phyloP scores from a whole-genome alignment of 2,888 invertebrate species.

The Drosophila greeni region DNA sequence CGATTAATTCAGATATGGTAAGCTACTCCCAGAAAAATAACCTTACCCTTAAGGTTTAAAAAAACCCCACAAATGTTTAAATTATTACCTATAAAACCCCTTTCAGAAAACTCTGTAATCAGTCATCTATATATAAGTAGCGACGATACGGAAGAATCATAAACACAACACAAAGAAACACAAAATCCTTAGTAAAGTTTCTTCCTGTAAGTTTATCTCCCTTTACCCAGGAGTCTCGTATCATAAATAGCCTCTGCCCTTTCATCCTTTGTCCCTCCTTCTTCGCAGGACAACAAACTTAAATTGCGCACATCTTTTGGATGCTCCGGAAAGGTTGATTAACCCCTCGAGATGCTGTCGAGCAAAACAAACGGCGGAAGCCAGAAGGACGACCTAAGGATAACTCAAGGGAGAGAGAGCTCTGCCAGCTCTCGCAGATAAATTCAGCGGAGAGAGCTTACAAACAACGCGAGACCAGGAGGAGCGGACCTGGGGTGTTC shows the following conservation, averaged over 20 bases:
- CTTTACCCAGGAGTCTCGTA: constrained; percentile 33
- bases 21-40: no score
- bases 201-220: constrained; percentile 21
- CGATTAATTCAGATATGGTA: no score
- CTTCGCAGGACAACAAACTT: constrained; percentile 27
- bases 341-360: constrained; percentile 55
- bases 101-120: neutral
- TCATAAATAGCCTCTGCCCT: constrained; percentile 46
- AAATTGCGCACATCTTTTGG: constrained; percentile 35
- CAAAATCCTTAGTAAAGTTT: constrained; percentile 10
- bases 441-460: constrained; percentile 55
- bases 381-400: constrained; percentile 33
- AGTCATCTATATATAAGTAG: neutral
- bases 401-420: neutral
- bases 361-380: constrained; percentile 28
- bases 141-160: neutral
- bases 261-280: constrained; percentile 28
- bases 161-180: neutral
- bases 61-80: no score
- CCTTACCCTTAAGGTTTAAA: no score
- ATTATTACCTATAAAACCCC: neutral
- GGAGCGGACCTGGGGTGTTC: neutral
- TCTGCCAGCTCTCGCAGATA: constrained; percentile 51
- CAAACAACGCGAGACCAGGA: constrained; percentile 26
- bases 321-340: constrained; percentile 57